A percentile compares a stretch with the other conserved stretches of the same genome.
Conservation (phyloP, 1,140 invertebrate species). For the Brachystomella parvula region DNA sequence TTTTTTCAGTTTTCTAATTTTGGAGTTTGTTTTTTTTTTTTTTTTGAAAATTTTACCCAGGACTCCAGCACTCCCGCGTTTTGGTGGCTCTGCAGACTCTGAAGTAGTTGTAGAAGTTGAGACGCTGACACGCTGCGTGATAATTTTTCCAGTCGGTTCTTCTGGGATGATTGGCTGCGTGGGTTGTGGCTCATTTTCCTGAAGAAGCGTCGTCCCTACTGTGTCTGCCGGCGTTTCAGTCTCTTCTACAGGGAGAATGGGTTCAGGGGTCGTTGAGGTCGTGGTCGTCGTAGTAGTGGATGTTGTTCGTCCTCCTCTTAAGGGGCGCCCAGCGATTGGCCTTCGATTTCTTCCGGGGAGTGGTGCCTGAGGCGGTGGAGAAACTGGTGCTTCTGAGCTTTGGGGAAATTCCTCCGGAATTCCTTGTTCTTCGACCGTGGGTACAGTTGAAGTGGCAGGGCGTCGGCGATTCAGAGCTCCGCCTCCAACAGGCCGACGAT, state of each 20-base stretch:
- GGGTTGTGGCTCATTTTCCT: background rate
- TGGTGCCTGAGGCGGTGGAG: background rate
- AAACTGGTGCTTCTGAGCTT: background rate
- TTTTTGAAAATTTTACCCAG: constrained; percentile 23
- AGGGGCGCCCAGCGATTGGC: constrained; percentile 8
- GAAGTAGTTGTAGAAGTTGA: constrained; percentile 13
- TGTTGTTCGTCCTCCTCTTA: constrained; percentile 16
- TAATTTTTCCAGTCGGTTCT: background rate
- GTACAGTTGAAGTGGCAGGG: too few relatives aligned
- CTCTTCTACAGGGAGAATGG: background rate
- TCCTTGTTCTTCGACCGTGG: too few relatives aligned
- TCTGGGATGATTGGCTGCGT: constrained; percentile 4
- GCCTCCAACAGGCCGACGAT: too few relatives aligned
- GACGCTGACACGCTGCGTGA: constrained; percentile 12
- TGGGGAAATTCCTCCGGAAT: too few relatives aligned
- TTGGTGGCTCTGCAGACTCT: constrained; percentile 2
- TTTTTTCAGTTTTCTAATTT: too few relatives aligned
- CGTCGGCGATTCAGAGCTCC: background rate
- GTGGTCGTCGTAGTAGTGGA: constrained; percentile 20
- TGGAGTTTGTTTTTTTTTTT: background rate
- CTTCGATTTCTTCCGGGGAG: constrained; percentile 1
- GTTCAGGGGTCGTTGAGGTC: background rate
- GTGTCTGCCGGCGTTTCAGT: constrained; percentile 18
- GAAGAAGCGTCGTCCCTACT: background rate
- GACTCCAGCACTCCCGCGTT: constrained; percentile 28